Evolutionary conservation across 2,797 vertebrate genomes (phyloP), one percentile per base, ranked within the genome.

Genomic region (Sciaenops ocellatus): DNA sequence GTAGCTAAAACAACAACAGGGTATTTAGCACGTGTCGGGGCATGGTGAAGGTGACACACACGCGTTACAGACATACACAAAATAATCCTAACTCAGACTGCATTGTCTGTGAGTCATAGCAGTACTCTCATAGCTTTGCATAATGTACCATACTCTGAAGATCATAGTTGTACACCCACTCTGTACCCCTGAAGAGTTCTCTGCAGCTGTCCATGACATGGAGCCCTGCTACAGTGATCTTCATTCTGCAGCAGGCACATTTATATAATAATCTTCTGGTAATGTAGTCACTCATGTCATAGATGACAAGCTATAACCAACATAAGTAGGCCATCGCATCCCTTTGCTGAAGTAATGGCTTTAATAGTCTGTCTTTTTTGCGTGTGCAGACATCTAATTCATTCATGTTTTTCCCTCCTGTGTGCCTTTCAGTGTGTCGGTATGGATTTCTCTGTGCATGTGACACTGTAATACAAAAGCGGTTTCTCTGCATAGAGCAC

Each of bases 101-200:
- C 52, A 26, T 63, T 64, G 51, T 76, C 67, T 3, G 9, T 87
- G 81, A 89, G 59, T 90, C 82, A 84, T 9, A 50, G 65, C 64
- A 30, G 28, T 26, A 1, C 68, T 78, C 67, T 79, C 62, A 56
- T 13, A 46, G 72, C 56, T 64, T 72, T 83, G 70, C 77, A 90
- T 77, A 79, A 85, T 81, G 62, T 47, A 44, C 70, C 7, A 41
- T 65, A 51, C 72, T 83, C 78, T 11, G 71, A 55, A 44, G 70
- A 85, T 85, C 77, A 67, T 3, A 44, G 62, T 66, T 5, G 8
- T 38, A 69, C 82, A 28, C 85, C 79, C 82, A 79, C 84, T 80
- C 74, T 15, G 13, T 18, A 71, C 47, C 83, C 50, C 65, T 73
- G 73, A 78, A 68, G 28, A 71, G 54, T 80, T 68, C 75, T 55